Percentiles rank a stretch among this genome's conserved stretches.
These are phyloP conservation scores for Brachionichthys hirsutus DNA, from an alignment of 2,113 vertebrate genomes.

Conservation along the genomic window DNA sequence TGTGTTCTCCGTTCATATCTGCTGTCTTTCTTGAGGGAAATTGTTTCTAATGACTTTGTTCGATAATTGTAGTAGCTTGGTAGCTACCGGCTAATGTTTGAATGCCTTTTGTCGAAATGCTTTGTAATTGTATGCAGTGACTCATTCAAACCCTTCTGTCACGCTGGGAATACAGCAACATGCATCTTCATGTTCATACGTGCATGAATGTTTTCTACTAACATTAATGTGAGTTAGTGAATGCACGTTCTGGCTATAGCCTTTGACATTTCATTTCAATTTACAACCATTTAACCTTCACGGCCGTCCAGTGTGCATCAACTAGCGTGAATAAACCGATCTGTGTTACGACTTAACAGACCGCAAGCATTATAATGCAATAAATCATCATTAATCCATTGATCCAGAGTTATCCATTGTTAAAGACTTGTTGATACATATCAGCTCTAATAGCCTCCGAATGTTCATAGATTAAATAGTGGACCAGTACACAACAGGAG, in stretches of 20 bases:
- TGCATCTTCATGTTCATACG: constrained; percentile 38
- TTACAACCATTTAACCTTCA: constrained; percentile 7
- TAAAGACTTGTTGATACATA: background rate
- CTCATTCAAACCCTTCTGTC: constrained; percentile 9
- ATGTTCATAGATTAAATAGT: no score
- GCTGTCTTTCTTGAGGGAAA: background rate
- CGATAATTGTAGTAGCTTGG: no score
- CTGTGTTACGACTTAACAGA: constrained; percentile 1
- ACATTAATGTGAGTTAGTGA: constrained; percentile 5
- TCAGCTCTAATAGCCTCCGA: no score
- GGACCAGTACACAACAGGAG: no score
- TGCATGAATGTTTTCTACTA: constrained; percentile 28
- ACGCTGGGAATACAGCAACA: constrained; percentile 17
- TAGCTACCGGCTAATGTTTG: no score
- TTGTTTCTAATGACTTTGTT: no score
- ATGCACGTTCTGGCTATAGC: constrained; percentile 4
- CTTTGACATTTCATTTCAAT: constrained; percentile 1
- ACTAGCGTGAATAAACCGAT: constrained; percentile 1
- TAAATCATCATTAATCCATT: background rate
- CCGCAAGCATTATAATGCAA: constrained; percentile 15
- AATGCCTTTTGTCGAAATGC: constrained; percentile 24
- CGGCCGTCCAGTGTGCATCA: background rate
- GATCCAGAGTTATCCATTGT: constrained; percentile 11
- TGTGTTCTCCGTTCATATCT: background rate
- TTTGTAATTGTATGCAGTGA: constrained; percentile 16